Base-by-base conservation (phyloP, 2,113 vertebrate species). In the Colinus virginianus region DNA sequence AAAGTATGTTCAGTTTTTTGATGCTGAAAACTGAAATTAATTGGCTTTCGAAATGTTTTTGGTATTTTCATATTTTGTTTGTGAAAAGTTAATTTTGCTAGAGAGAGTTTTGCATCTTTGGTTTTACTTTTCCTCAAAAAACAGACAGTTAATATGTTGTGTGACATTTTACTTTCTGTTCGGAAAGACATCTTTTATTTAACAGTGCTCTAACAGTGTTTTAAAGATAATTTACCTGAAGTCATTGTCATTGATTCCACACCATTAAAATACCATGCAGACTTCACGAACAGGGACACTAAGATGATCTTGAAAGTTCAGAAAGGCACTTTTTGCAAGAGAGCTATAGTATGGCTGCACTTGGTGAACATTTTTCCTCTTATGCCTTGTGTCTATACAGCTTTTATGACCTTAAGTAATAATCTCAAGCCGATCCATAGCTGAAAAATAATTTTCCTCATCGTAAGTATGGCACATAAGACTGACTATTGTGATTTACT, bases 121-220 rank as follows among this genome's bases (percentile, higher is more conserved):
- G 11, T 55, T 90, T 90, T 84, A 13, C 36, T 87, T 90, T 79
- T 64, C 32, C 38, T 86, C 78, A 89, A 82, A 93, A 92, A 2
- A 0, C 36, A 42, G 23, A 82, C 79, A 82, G 77, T 92, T 87
- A 82, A 85, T 87, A 79, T 55, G 59, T 87, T 92, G 79, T 20
- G 61, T 87, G 93, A 87, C 75, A 93, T 90, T 94, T 83, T 79
- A 25, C 76, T 93, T 92, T 93, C 84, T 78, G 38, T 93, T 95
- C 92, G 94, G 91, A 96, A 92, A 94, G 22, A 22, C 38, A 90
- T 90, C 70, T 93, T 95, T 94, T 93, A 92, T 93, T 94, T 90
- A 91, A 62, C 38, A 92, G 55, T 63, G 34, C 83, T 95, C 64
- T 91, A 84, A 70, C 51, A 84, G 59, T 79, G 68, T 90, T 94